Evolutionary conservation across 2,113 vertebrate genomes (phyloP), one percentile per base, ranked within the genome.

Genomic region (Potamarius usumacintae): DNA sequence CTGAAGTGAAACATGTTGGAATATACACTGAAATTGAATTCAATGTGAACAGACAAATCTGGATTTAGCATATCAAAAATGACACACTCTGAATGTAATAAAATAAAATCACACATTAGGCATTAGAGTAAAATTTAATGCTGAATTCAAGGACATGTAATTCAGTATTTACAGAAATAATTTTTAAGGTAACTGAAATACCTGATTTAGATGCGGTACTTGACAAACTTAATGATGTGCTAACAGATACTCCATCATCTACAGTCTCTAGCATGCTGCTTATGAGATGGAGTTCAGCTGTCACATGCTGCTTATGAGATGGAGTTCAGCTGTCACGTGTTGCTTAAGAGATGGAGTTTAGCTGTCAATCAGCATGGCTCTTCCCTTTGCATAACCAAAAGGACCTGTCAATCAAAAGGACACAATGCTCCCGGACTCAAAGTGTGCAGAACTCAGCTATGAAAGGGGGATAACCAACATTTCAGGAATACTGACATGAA

Each of bases 221-320:
- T 14, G 42, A 42, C 42, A 42, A 42, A 42, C 48, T 80, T 48
- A 42, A 82, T 7, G 20, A 20, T 1, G 79, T 82, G 57, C 27
- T 82, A 42, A 48, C 52, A 58, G 53, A 42, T 30, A 14, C 52
- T 84, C 83, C 18, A 14, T 65, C 48, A 25, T 53, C 58, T 67
- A 53, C 58, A 20, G 34, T 34, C 77, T 83, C 25, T 30, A 86
- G 88, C 88, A 89, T 89, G 88, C 84, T 89, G 88, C 84, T 82
- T 83, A 82, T 57, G 34, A 67, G 81, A 74, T 62, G 81, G 72
- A 60, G 55, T 67, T 87, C 15, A 55, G 53, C 86, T 82, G 77
- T 42, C 63, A 71, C 78, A 58, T 88, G 88, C 77, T 88, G 88
- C 84, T 82, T 82, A 82, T 42, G 50, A 65, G 69, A 72, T 52